These are phyloP conservation scores for Asarcornis scutulata DNA, from an alignment of 2,113 vertebrate genomes.

Conservation along the genomic window DNA sequence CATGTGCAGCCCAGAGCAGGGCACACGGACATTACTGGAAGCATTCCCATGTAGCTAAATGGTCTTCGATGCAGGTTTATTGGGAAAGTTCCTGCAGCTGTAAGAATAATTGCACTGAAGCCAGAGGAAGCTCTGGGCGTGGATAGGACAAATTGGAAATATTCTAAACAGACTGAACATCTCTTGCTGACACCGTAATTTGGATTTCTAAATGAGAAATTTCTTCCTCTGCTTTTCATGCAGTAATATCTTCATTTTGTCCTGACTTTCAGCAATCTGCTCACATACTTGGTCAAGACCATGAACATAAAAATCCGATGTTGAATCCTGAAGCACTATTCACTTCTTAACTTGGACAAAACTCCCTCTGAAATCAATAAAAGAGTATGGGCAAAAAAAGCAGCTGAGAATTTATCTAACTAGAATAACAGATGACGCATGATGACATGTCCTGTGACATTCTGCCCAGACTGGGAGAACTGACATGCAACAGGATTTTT, in stretches of 20 bases:
- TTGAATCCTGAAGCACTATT: background rate
- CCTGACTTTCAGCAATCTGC: background rate
- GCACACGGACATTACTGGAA: background rate
- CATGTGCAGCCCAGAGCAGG: background rate
- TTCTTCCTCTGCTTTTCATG: background rate
- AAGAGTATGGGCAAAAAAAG: background rate
- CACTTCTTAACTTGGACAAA: background rate
- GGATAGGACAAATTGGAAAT: conserved; percentile 22
- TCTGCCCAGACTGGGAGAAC: background rate
- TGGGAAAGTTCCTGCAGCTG: background rate
- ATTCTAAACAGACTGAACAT: background rate
- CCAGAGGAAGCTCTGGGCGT: conserved; percentile 1
- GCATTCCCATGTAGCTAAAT: background rate
- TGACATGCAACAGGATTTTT: background rate
- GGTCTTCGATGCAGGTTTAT: background rate
- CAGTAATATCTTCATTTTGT: background rate
- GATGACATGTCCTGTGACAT: background rate
- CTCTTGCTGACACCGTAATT: conserved; percentile 28
- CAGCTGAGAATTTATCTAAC: background rate
- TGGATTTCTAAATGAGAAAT: conserved; percentile 30
- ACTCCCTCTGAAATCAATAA: background rate
- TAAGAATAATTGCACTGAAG: conserved; percentile 1
- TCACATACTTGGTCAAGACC: background rate
- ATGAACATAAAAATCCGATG: background rate
- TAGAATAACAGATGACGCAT: accelerated